These are phyloP conservation scores for Sebastes iracundus DNA, from an alignment of 2,797 vertebrate species.

Conservation along the genomic window DNA sequence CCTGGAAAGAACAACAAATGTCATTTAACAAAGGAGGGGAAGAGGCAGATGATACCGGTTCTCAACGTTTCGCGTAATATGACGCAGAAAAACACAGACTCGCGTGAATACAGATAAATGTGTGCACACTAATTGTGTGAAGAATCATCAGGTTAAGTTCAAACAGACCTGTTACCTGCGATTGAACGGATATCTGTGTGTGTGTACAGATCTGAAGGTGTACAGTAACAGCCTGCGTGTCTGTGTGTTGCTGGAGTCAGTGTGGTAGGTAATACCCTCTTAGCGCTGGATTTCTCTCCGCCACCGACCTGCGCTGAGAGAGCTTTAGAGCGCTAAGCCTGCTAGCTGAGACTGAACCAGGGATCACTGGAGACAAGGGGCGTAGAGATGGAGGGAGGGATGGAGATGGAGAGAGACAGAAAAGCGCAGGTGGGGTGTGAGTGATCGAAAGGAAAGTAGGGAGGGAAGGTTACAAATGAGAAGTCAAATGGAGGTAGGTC, in stretches of 20 bases:
- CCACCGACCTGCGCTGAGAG: constrained; percentile 59
- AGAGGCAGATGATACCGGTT: constrained; percentile 41
- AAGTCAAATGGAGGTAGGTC: constrained; percentile 52
- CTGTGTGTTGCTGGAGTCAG: constrained; percentile 29
- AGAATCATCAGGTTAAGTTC: background rate
- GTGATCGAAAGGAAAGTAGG: constrained; percentile 34
- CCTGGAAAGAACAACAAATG: constrained; percentile 73
- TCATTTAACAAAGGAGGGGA: constrained; percentile 56
- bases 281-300: constrained; percentile 69
- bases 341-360: constrained; percentile 70
- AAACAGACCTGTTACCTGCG: background rate
- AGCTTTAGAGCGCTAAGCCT: constrained; percentile 75
- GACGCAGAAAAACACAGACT: background rate
- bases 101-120: background rate
- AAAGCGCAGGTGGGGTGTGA: constrained; percentile 31
- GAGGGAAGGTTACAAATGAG: constrained; percentile 36
- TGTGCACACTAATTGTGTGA: background rate
- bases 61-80: background rate
- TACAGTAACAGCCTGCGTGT: constrained; percentile 12
- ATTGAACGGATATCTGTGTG: background rate
- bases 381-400: constrained; percentile 33
- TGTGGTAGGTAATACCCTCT: constrained; percentile 73
- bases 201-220: background rate
- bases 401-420: background rate
- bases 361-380: constrained; percentile 67